Conservation (phyloP, 2,113 vertebrate species). For the Oophaga pumilio region DNA sequence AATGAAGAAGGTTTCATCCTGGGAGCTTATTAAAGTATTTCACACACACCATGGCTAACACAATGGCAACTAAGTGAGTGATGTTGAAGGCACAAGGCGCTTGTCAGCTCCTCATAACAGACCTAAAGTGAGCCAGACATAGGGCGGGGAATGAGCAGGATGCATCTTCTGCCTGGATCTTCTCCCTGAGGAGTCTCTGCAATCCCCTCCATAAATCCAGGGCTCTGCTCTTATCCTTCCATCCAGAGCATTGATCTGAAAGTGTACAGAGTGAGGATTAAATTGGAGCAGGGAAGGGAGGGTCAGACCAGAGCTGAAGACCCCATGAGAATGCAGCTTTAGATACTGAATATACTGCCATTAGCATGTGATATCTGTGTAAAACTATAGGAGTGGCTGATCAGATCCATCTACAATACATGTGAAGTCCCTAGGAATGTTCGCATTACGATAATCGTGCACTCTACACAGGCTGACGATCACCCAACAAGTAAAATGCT, state of each 20-base stretch:
- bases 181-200: slow-evolving; percentile 43
- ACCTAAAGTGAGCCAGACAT: slow-evolving; percentile 53
- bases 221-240: slow-evolving; percentile 56
- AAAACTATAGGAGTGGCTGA: not conserved
- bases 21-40: slow-evolving; percentile 58
- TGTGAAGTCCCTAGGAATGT: too few relatives aligned
- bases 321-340: slow-evolving; percentile 46
- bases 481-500: too few relatives aligned
- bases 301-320: slow-evolving; percentile 40
- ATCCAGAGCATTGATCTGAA: slow-evolving; percentile 57
- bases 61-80: slow-evolving; percentile 50
- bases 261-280: slow-evolving; percentile 53
- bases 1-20: slow-evolving; percentile 57
- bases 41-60: slow-evolving; percentile 40
- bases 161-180: slow-evolving; percentile 45
- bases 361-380: slow-evolving; percentile 14
- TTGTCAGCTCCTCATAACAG: slow-evolving; percentile 50
- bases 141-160: slow-evolving; percentile 45
- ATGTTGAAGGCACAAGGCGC: slow-evolving; percentile 49
- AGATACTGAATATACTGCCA: slow-evolving; percentile 41
- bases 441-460: too few relatives aligned
- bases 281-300: slow-evolving; percentile 44
- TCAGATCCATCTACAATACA: too few relatives aligned
- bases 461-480: too few relatives aligned
- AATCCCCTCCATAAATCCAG: slow-evolving; percentile 58